Evolutionary conservation across 2,888 invertebrate genomes (phyloP), one percentile per base, ranked within the genome.

Genomic region (Diarsia brunnea): DNA sequence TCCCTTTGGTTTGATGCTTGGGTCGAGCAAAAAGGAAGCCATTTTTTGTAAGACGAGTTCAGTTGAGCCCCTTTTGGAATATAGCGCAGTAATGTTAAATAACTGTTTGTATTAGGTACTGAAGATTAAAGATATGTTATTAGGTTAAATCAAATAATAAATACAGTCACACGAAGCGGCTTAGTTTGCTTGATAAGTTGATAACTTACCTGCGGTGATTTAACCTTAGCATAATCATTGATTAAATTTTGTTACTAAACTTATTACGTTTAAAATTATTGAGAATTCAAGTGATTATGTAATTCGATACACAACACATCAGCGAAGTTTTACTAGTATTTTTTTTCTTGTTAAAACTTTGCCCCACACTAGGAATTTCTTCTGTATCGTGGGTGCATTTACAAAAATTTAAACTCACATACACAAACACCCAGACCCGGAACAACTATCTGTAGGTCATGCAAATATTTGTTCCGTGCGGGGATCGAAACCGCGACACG

Each of bases 1-100:
- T 43, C 16, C 14, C 21, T 49, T 31, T 10, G 63, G 73, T 73
- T 77, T 31, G 27, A 49, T 72, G 71, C 61, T 53, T 43, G 72
- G 21, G 43, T 43, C 14, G 63, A 43, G n/a, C 43, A 55, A 79
- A 79, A 79, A 43, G 21, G n/a, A 27, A 43, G 16, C 7, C 5
- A 11, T 78, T 63, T 77, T 77, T 77, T 77, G 19, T 24, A 0
- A 1, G 27, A 24, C n/a, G 4, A 2, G 47, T 38, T 24, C 2
- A 51, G 10, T 21, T 51, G 2, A 7, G 21, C 21, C 5, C 11
- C 16, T 21, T 60, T 7, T 24, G 16, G 31, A 12, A 69, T 45
- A 31, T n/a, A 21, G 21, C 0, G 21, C 4, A 4, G 3, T 55
- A 7, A 27, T 38, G n/a, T 1, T 27, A 43, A 21, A 31, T 38